These are phyloP conservation scores for Phorcus lineatus DNA, from an alignment of 2,888 invertebrate genomes.

Conservation along the genomic window DNA sequence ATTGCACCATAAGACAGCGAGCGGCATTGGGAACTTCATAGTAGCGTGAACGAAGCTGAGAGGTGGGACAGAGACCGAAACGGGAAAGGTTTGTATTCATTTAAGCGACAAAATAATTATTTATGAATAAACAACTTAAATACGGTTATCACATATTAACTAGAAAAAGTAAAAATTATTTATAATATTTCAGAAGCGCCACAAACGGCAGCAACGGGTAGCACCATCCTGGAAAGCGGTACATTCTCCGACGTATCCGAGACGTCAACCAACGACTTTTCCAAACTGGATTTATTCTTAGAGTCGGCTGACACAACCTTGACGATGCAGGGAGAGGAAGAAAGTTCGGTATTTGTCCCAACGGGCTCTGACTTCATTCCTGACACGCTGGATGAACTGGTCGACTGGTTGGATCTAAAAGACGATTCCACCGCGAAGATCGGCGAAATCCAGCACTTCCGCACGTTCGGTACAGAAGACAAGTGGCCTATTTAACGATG, in stretches of 20 bases:
- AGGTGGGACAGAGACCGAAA: slow-evolving; percentile 46
- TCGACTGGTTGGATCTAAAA: slow-evolving; percentile 62
- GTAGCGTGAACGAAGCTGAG: slow-evolving; percentile 48
- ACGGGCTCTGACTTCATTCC: slow-evolving; percentile 42
- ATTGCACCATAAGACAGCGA: slow-evolving; percentile 59
- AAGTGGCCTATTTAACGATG: slow-evolving; percentile 71
- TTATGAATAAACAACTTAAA: background rate
- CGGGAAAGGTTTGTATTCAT: background rate
- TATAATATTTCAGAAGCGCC: slow-evolving; percentile 28
- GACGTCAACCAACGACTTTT: slow-evolving; percentile 39
- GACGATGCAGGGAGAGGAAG: slow-evolving; percentile 30
- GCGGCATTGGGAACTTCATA: slow-evolving; percentile 41
- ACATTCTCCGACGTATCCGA: slow-evolving; percentile 33
- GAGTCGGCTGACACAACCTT: slow-evolving; percentile 28
- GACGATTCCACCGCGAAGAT: slow-evolving; percentile 37
- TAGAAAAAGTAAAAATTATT: background rate
- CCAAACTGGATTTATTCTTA: slow-evolving; percentile 9
- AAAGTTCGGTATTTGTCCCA: slow-evolving; percentile 22
- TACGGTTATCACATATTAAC: background rate
- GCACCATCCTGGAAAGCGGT: slow-evolving; percentile 41
- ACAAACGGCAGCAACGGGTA: slow-evolving; percentile 28
- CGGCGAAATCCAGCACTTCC: slow-evolving; percentile 58
- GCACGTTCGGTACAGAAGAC: slow-evolving; percentile 67
- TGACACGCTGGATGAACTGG: slow-evolving; percentile 64
- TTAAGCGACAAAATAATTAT: background rate